Percentiles rank a stretch among this genome's conserved stretches.
These are phyloP conservation scores for Arremon brunneinucha DNA, from an alignment of 2,797 vertebrate genomes.

Conservation along the genomic window DNA sequence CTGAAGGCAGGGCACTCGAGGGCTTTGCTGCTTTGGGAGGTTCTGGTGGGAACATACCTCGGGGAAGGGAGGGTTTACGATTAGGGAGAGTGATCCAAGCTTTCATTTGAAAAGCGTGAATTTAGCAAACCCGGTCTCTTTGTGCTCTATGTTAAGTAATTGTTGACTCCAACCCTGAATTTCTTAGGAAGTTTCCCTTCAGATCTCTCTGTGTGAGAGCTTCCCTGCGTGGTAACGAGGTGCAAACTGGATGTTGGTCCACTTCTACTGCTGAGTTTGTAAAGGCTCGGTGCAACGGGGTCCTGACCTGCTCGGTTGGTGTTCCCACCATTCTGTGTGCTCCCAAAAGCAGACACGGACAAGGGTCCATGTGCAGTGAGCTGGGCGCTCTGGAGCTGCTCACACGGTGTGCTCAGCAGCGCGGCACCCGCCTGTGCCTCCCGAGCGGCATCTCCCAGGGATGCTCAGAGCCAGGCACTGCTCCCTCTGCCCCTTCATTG, in stretches of 20 bases:
- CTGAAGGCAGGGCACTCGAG: background rate
- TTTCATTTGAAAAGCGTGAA: background rate
- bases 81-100: background rate
- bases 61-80: background rate
- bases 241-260: background rate
- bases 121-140: background rate
- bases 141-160: background rate
- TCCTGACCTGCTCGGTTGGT: background rate
- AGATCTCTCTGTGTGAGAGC: background rate
- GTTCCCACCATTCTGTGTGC: background rate
- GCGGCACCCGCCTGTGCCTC: accelerated
- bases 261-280: background rate
- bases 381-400: background rate
- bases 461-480: background rate
- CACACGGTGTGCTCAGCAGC: accelerated
- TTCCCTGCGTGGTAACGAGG: background rate
- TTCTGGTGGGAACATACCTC: conserved; percentile 30
- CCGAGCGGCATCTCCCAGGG: background rate
- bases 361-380: background rate
- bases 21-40: conserved; percentile 2
- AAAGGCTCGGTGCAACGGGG: background rate
- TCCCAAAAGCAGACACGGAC: background rate
- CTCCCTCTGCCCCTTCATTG: background rate
- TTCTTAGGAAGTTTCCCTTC: background rate
- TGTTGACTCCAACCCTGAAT: background rate